Base-by-base conservation (phyloP, 2,113 vertebrate genomes). In the Corythornis cristatus region DNA sequence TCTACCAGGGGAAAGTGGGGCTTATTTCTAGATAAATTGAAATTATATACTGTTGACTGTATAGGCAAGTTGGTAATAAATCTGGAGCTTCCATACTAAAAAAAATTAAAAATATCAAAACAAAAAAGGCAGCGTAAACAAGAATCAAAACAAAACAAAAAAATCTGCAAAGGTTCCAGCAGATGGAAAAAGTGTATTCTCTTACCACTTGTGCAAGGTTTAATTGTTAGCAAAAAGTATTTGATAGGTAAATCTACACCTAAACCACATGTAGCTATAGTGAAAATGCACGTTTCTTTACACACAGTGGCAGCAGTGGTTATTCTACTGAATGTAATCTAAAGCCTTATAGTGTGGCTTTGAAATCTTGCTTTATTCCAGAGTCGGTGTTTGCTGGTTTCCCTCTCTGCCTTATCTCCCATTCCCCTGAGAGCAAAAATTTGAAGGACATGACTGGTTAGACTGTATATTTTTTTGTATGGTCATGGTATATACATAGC, bases 11-110 rank as follows among this genome's bases (percentile, higher is more conserved):
- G 70, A 89, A 85, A 84, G 31, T 43, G 12, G 68, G 75, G 81
- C 91, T 97, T 86, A 86, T 62, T 94, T 96, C 81, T 79, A 68
- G 71, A 88, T 95, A 54, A 78, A 92, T 86, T 88, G 87, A 93
- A 93, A 92, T 70, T 12, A 53, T 83, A 23, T 40, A 35, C 77
- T 95, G 40, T 90, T 37, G 37, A 37, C 37, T 37, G 37, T n/a
- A 56, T n/a, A n/a, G 54, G 17, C 29, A 56, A 56, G 17, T 56
- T 56, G 54, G 29, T 56, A n/a, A 56, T n/a, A 56, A 56, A n/a
- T 35, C 58, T 93, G 67, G 37, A 70, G 35, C 18, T 85, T 82
- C 64, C 40, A 20, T 85, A 40, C 15, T n/a, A 81, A 93, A 75
- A 66, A 45, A 31, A 40, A 17, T 15, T 7, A 43, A 31, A 13